A percentile compares a stretch with the other conserved stretches of the same genome.
Conservation (phyloP, 1,140 invertebrate genomes). For the Penaeus japonicus region DNA sequence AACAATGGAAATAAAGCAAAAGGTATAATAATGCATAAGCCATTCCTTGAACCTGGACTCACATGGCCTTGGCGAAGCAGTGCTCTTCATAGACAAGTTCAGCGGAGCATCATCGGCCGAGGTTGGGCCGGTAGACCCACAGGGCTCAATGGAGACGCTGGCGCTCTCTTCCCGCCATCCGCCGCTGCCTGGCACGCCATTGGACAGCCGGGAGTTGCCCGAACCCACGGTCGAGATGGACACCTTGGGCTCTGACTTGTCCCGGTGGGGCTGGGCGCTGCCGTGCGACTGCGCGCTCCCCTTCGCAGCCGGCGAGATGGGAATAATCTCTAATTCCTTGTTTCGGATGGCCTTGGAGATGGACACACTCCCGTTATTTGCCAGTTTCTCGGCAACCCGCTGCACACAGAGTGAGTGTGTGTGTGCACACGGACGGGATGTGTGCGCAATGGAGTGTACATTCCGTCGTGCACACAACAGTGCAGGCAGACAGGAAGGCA, state of each 20-base stretch:
- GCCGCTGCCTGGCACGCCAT: conserved; percentile 9
- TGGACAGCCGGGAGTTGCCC: conserved; percentile 30
- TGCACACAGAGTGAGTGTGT: conserved; percentile 37
- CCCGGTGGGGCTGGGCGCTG: conserved; percentile 28
- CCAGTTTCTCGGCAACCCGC: conserved; percentile 52
- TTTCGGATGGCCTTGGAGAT: conserved; percentile 58
- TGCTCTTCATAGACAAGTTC: conserved; percentile 79
- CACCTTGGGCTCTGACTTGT: conserved; percentile 53
- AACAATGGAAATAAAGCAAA: too few species aligned
- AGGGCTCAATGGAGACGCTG: conserved; percentile 47
- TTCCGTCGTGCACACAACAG: conserved; percentile 55
- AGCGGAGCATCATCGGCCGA: conserved; percentile 73
- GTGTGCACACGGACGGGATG: conserved; percentile 30
- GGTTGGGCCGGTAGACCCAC: conserved; percentile 8
- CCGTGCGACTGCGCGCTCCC: conserved; percentile 23
- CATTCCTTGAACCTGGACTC: neutral
- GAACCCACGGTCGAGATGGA: conserved; percentile 50
- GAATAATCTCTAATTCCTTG: conserved; percentile 60
- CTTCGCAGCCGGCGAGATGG: conserved; percentile 56
- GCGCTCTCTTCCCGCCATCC: conserved; percentile 52
- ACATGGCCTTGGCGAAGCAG: conserved; percentile 7
- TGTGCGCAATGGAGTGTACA: conserved; percentile 50
- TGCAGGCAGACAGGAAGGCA: conserved; percentile 56
- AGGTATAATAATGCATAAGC: too few species aligned
- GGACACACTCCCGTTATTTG: conserved; percentile 56